Evolutionary conservation across 2,113 vertebrate species (phyloP), one percentile per base, ranked within the genome.

Genomic region (Ploceus nigricollis): DNA sequence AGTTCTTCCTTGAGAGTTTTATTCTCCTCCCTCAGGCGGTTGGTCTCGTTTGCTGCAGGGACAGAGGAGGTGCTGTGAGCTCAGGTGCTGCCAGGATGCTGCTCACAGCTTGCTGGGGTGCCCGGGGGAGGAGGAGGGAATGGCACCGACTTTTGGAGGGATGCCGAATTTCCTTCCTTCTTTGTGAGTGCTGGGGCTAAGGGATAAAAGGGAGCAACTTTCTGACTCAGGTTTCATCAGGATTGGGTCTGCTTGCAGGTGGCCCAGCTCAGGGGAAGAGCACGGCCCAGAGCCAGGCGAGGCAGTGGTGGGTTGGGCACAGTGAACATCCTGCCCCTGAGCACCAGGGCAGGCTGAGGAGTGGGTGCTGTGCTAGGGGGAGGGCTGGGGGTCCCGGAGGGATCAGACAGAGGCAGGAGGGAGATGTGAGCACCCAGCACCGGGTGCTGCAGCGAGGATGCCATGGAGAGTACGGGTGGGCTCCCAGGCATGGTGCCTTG

Each of bases 21-120:
- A 17, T 98, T 98, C 79, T 98, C 98, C 22, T 98, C 98, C 92
- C 97, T 97, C 87, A 98, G 93, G 35, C 96, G 94, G 3, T 56
- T 98, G 51, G 96, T 91, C 96, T 98, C 98, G 2, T 97, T 98
- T 42, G 97, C 98, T 98, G 96, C 30, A 65, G 84, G 81, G 69
- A 56, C 6, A 63, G 17, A 91, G 18, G 54, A 16, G 51, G 47
- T 8, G 15, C 28, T 1, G 4, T n/a, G 24, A 60, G 14, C 28
- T 50, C 75, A 60, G 89, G 4, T 0, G 7, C 40, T 33, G 31
- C 44, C 7, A 30, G 31, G 56, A 16, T 40, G 68, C 68, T 47
- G 14, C 82, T 56, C 16, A 2, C 56, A n/a, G 21, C 48, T 39
- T 9, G 0, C 10, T 40, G 65, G 53, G 56, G 16, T 23, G 35